Percentiles rank a stretch among this genome's conserved stretches.
phyloP scores from a whole-genome alignment of 2,113 vertebrate genomes.

The Corapipo altera region DNA sequence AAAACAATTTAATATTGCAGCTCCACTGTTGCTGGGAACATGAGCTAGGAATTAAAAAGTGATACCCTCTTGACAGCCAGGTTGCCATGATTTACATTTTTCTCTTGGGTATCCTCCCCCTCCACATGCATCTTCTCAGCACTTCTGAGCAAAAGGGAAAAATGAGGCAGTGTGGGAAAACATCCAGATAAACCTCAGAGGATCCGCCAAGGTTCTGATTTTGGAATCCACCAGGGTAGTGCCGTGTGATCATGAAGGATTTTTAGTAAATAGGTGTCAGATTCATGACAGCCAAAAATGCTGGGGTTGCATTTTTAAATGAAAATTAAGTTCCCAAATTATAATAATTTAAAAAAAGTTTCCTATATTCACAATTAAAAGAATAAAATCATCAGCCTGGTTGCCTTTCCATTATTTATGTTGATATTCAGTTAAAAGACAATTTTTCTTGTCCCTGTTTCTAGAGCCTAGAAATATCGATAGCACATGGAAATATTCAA shows the following conservation, averaged over 20 bases:
- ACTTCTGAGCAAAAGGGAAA: neutral
- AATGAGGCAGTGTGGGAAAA: slow-evolving; percentile 9
- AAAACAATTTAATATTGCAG: slow-evolving; percentile 14
- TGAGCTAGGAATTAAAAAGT: slow-evolving; percentile 30
- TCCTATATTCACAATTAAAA: neutral
- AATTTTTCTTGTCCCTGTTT: neutral
- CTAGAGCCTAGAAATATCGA: neutral
- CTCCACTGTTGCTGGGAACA: neutral
- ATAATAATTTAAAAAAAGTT: neutral
- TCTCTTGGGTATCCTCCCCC: slow-evolving; percentile 7
- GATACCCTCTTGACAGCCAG: slow-evolving; percentile 42
- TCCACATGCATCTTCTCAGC: neutral
- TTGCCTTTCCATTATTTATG: neutral
- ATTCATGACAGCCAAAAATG: neutral
- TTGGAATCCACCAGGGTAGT: neutral
- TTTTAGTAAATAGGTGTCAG: neutral
- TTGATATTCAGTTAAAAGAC: neutral
- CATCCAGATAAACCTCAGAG: slow-evolving; percentile 11
- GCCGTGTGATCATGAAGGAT: neutral
- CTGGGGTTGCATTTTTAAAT: neutral
- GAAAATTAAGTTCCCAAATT: neutral
- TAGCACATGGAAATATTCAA: neutral
- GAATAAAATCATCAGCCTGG: neutral
- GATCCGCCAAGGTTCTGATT: neutral
- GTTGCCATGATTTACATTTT: slow-evolving; percentile 40